Base-by-base conservation (phyloP, 2,113 vertebrate genomes). In the Hippocampus barbouri region DNA sequence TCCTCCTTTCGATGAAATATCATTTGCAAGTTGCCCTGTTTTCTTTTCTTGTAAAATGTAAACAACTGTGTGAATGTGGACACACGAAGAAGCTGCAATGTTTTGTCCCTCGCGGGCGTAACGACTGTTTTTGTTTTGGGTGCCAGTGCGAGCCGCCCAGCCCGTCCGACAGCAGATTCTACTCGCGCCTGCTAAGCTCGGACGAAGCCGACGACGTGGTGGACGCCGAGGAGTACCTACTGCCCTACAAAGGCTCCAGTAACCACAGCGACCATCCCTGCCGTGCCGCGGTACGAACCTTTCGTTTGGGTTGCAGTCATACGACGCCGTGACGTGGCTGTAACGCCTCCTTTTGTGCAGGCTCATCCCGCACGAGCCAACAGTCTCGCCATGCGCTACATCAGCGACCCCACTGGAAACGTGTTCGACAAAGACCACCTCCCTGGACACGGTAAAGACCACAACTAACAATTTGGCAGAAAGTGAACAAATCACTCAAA, bases 141-240 rank as follows among this genome's bases (percentile, higher is more conserved):
- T 6, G 15, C 68, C 71, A 93, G 92, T 89, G 94, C 2, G 95
- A 97, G 27, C 87, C 94, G 60, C 94, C 95, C 8, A 96, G 94
- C 78, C 96, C 95, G 0, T 93, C 94, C 0, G 96, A 97, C 84
- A 91, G 93, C 54, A 93, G 93, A 64, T 95, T 98, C 34, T 97
- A 92, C 75, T 94, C 93, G 0, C 93, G 92, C 14, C 89, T 98
- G 73, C 93, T 98, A 89, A 94, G 94, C 10, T 91, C 94, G 2
- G 96, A 96, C 10, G 94, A 95, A 77, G 91, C 93, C 84, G 94
- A 94, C 10, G 94, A 94, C 0, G 87, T 94, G 0, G 90, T 96
- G 0, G 97, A 98, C 0, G 94, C 93, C 0, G 96, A 98, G 0
- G 94, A 98, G 77, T 98, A 98, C 81, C 92, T 97, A 0, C 88